Percentiles rank a stretch among this genome's conserved stretches.
Evolutionary conservation across 2,113 vertebrate genomes (phyloP).

Genomic region (Vireo altiloquus): DNA sequence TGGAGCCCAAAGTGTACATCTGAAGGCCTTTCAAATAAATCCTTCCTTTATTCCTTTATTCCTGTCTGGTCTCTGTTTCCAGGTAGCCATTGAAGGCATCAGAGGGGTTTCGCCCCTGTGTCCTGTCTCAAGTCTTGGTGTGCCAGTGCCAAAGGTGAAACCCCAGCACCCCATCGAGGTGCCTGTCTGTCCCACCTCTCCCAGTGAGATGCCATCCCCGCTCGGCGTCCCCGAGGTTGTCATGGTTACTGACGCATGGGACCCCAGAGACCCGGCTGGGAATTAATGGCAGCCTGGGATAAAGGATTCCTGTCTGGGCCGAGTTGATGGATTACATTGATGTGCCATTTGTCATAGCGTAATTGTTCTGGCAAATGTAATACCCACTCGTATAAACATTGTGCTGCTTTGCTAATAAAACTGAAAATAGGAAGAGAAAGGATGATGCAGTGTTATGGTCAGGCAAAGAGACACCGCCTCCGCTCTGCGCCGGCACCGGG

Average conservation of each 20-base stretch:
- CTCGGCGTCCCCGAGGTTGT: conserved; percentile 87
- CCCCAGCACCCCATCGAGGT: conserved; percentile 73
- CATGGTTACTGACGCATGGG: conserved; percentile 92
- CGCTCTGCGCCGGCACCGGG: conserved; percentile 51
- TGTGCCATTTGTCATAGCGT: conserved; percentile 99
- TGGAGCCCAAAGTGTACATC: no score
- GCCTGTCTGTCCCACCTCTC: conserved; percentile 82
- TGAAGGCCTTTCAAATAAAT: no score
- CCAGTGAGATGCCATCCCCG: conserved; percentile 76
- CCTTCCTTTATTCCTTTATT: no score
- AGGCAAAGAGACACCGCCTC: conserved; percentile 87
- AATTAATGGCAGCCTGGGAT: conserved; percentile 93
- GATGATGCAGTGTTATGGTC: conserved; percentile 86
- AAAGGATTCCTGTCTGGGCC: conserved; percentile 98
- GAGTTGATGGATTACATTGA: conserved; percentile 98
- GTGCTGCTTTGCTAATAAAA: conserved; percentile 95
- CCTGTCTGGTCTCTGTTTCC: no score
- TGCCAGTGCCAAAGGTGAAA: conserved; percentile 76
- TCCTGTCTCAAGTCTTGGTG: background rate
- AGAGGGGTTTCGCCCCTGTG: accelerated
- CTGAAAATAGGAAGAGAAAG: conserved; percentile 86
- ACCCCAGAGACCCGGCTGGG: conserved; percentile 90
- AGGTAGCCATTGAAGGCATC: no score
- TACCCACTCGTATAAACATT: conserved; percentile 99
- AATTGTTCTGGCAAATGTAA: conserved; percentile 99